Percentiles rank a stretch among this genome's conserved stretches.
These are phyloP conservation scores for Cantharis rufa DNA, from an alignment of 2,888 invertebrate genomes.

Conservation along the genomic window DNA sequence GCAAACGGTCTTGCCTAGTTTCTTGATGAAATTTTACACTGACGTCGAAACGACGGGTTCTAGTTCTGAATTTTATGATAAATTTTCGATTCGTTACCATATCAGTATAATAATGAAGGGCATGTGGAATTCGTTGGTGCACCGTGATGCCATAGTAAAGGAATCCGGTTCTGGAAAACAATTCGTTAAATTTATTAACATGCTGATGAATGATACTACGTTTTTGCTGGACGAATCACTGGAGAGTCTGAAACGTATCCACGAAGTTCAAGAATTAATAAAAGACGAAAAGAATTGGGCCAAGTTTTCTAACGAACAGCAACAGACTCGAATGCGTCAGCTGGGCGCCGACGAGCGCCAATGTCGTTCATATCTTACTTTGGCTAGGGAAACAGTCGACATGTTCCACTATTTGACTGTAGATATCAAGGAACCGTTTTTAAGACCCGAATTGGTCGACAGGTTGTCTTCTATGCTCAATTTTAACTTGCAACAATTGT, in stretches of 20 bases:
- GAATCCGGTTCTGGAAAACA: conserved; percentile 90
- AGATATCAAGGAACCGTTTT: conserved; percentile 93
- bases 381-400: conserved; percentile 95
- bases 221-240: conserved; percentile 95
- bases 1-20: conserved; percentile 80
- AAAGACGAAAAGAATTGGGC: conserved; percentile 71
- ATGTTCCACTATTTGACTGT: conserved; percentile 97
- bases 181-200: conserved; percentile 95
- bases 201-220: conserved; percentile 98
- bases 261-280: conserved; percentile 86
- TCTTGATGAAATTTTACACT: conserved; percentile 97
- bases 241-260: conserved; percentile 85
- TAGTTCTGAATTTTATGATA: conserved; percentile 98
- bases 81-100: conserved; percentile 97
- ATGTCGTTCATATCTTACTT: conserved; percentile 86
- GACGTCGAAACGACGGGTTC: conserved; percentile 97
- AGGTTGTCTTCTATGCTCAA: conserved; percentile 97
- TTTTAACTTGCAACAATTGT: conserved; percentile 95
- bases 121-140: conserved; percentile 92
- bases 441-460: conserved; percentile 90
- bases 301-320: conserved; percentile 68
- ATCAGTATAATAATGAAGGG: conserved; percentile 94
- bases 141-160: conserved; percentile 83
- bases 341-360: conserved; percentile 83
- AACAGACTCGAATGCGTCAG: conserved; percentile 77